Conservation (phyloP, 2,888 invertebrate species). For the Pseudococcus longispinus region DNA sequence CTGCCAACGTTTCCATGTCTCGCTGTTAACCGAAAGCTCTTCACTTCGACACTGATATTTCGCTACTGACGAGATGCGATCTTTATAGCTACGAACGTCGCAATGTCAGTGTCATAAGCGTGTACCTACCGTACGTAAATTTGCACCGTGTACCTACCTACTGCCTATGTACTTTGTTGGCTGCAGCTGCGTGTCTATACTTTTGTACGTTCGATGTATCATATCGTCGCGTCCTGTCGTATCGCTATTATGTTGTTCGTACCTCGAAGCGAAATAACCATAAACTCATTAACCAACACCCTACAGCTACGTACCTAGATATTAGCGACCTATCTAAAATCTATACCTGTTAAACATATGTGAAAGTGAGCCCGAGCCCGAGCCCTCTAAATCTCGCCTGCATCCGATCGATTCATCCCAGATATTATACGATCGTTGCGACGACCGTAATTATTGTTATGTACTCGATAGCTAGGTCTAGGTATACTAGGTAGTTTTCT, state of each 20-base stretch:
- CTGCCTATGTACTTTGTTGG: background rate
- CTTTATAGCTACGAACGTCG: constrained; percentile 1
- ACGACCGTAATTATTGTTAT: too few species aligned
- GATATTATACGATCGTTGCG: too few species aligned
- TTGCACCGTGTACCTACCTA: background rate
- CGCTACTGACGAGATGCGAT: background rate
- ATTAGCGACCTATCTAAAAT: background rate
- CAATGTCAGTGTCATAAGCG: background rate
- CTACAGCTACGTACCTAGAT: background rate
- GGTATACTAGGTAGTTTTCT: too few species aligned
- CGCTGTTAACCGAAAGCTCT: constrained; percentile 4
- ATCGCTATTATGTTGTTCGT: background rate
- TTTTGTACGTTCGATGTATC: too few species aligned
- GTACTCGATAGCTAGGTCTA: too few species aligned
- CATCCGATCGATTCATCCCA: too few species aligned
- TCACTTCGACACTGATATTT: constrained; percentile 43
- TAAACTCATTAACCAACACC: background rate
- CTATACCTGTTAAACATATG: background rate
- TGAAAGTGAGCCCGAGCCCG: too few species aligned
- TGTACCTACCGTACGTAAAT: background rate
- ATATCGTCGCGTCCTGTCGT: background rate
- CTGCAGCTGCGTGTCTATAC: too few species aligned
- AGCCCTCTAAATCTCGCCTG: too few species aligned
- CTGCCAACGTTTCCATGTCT: constrained; percentile 36
- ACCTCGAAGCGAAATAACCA: constrained; percentile 9